Evolutionary conservation across 2,113 vertebrate genomes (phyloP).

Genomic region (Nesogale talazaci): DNA sequence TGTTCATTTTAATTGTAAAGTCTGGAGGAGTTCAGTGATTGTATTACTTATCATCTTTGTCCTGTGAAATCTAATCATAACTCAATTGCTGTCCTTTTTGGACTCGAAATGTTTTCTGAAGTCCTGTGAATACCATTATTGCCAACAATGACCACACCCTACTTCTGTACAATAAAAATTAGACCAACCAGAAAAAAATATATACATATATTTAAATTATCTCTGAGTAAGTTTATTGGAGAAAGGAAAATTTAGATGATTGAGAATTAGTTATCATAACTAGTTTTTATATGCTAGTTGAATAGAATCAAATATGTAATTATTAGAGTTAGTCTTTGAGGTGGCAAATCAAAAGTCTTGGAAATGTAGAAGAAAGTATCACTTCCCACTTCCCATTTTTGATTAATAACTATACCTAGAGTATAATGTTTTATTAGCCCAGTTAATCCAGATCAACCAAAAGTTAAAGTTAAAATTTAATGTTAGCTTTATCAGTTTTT

Average conservation of each 20-base stretch:
- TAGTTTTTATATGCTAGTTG: neutral
- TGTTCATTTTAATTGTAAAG: too few species aligned
- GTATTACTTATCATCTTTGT: too few species aligned
- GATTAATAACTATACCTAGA: neutral
- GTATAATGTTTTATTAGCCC: neutral
- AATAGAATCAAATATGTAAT: neutral
- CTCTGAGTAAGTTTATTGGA: constrained; percentile 11
- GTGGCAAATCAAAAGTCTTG: neutral
- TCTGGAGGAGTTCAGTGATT: too few species aligned
- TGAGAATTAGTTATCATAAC: neutral
- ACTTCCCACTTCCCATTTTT: neutral
- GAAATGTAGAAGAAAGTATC: neutral
- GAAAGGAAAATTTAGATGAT: neutral
- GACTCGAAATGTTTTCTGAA: too few species aligned
- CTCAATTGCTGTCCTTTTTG: too few species aligned
- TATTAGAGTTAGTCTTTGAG: neutral
- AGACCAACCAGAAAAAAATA: too few species aligned
- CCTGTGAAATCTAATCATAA: too few species aligned
- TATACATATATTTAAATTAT: neutral
- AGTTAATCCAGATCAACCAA: neutral
- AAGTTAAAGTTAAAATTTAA: too few species aligned
- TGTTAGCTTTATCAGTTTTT: too few species aligned
- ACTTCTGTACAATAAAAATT: too few species aligned
- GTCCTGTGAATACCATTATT: too few species aligned
- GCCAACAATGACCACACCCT: too few species aligned